Evolutionary conservation across 2,888 invertebrate genomes (phyloP), one percentile per base, ranked within the genome.

Genomic region (Eupithecia vulgata): DNA sequence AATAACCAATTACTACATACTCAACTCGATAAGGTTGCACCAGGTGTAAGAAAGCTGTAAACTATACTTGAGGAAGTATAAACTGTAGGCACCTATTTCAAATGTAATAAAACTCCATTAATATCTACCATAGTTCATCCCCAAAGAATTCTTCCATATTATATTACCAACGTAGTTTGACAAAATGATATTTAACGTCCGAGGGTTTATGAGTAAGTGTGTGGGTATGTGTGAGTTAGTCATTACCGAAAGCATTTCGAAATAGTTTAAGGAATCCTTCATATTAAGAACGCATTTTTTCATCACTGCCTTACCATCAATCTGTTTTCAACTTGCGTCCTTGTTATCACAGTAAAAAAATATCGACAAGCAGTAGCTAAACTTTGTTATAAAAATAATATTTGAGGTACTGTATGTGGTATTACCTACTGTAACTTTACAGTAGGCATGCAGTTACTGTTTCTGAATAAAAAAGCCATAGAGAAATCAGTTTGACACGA

Each of bases 111-210:
- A 90, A 87, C 82, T 79, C 81, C 81, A 80, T 87, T 90, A 89
- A 90, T 91, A 88, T 83, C 83, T 72, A 76, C 80, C 86, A 87
- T 88, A 87, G 85, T 83, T 88, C 89, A 88, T 89, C 84, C 82
- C 82, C 82, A 87, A 90, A 87, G 84, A 79, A 80, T 80, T 78
- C 76, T 80, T 77, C 82, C 85, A 90, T 93, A 93, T 93, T 93
- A 93, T 93, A 91, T 93, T 88, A 90, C 83, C 65, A 13, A 75
- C 71, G 83, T 82, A 87, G 87, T 89, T 88, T 92, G 93, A 94
- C 93, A 94, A 93, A 94, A 91, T 90, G 89, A 87, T 91, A 88
- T 92, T 92, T 92, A 93, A 93, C 92, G 89, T 87, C 84, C 85
- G 81, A 85, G 78, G 13, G 10, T 64, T 85, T 40, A 30, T 62